phyloP scores from a whole-genome alignment of 2,113 vertebrate genomes.

The Oreochromis tanganicae region DNA sequence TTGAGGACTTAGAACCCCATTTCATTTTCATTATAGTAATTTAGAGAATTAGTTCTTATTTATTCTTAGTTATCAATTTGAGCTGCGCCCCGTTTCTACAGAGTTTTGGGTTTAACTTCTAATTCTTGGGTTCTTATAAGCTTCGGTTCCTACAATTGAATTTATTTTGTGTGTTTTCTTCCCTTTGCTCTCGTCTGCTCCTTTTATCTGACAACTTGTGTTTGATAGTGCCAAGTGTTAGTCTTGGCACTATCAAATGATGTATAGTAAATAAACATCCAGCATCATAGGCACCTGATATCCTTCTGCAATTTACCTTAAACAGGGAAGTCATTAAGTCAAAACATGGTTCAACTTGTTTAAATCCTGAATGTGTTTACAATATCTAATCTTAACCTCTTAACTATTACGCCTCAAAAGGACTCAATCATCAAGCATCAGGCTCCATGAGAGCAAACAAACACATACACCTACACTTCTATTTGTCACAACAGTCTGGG shows the following conservation, averaged over 20 bases:
- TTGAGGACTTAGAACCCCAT: neutral
- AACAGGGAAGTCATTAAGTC: neutral
- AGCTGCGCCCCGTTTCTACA: neutral
- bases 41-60: neutral
- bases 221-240: neutral
- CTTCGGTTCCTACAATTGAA: neutral
- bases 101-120: neutral
- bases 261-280: neutral
- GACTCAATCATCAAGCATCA: neutral
- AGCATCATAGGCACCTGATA: neutral
- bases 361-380: neutral
- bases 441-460: neutral
- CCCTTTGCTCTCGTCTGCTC: neutral
- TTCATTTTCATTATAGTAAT: neutral
- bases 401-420: neutral
- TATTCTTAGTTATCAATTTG: neutral
- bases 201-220: accelerated
- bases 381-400: neutral
- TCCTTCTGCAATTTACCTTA: neutral
- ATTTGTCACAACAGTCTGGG: neutral
- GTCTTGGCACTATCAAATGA: neutral
- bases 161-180: neutral
- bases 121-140: neutral
- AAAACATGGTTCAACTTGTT: neutral
- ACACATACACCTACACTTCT: neutral